Evolutionary conservation across 2,888 invertebrate genomes (phyloP), one percentile per base, ranked within the genome.

Genomic region (Catocala nupta): DNA sequence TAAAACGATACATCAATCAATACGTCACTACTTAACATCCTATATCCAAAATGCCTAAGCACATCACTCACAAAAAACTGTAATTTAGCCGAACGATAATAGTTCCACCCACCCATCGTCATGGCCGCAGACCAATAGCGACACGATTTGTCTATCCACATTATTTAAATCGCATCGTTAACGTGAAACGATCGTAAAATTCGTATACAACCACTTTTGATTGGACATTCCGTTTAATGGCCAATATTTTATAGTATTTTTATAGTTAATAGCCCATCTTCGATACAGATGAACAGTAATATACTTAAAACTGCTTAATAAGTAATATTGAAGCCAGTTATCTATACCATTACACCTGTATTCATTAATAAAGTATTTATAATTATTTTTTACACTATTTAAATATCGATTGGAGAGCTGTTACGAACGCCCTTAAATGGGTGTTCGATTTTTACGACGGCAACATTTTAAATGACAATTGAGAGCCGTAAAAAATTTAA

Each of bases 61-160:
- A 63, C 33, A 59, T 59, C 47, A 63, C 56, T 63, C 53, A 57
- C 54, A 63, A 67, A 64, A 66, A 70, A 64, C 44, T 39, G 53
- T 65, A 73, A 73, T 66, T 39, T 52, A 54, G 57, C 45, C 52
- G 44, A 51, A 43, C 52, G 36, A 52, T 68, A 66, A 76, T 75
- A 49, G 78, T 60, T 65, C 53, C 63, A 64, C 65, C 76, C 71
- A 73, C 78, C 76, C 55, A 48, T 65, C 39, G n/a, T 33, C 8
- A 16, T 44, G 59, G 67, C 85, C 84, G 80, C 81, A 80, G 82
- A 73, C 85, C 81, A 84, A 86, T 85, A 84, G 85, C 78, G 82
- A 81, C 75, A 76, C 89, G 88, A 93, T 93, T 92, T 88, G 91
- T 90, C 90, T 89, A 88, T 90, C 86, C 84, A 84, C 86, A 89